Evolutionary conservation across 2,797 vertebrate genomes (phyloP).

Genomic region (Argya squamiceps): DNA sequence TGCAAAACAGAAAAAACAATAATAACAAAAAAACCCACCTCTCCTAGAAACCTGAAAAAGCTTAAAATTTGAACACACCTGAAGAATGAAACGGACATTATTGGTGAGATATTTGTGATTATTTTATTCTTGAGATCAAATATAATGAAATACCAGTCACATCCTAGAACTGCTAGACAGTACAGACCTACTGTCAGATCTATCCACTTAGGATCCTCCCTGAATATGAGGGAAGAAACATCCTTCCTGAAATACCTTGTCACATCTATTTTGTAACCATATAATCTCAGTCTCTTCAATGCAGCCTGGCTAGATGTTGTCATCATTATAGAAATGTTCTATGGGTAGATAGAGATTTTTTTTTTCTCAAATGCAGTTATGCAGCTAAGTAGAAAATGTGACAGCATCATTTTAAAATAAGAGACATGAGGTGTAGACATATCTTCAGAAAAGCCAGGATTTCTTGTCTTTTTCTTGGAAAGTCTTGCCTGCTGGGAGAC

Average conservation of each 20-base stretch:
- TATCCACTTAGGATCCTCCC: accelerated
- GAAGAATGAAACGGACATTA: neutral
- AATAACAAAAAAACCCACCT: neutral
- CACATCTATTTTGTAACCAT: neutral
- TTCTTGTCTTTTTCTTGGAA: neutral
- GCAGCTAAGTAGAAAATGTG: neutral
- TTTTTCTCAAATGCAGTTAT: neutral
- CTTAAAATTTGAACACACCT: neutral
- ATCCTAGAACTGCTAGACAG: neutral
- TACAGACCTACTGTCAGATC: neutral
- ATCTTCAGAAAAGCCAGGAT: neutral
- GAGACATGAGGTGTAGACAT: neutral
- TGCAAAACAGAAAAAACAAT: neutral
- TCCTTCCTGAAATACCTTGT: neutral
- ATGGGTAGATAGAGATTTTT: neutral
- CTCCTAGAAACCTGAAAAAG: neutral
- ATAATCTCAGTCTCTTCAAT: neutral
- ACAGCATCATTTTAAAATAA: neutral
- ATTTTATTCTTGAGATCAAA: neutral
- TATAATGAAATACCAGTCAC: neutral
- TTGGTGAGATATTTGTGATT: neutral
- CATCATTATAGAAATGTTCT: neutral
- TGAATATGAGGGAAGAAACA: neutral
- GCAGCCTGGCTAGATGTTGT: neutral
- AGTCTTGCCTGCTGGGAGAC: neutral